These are phyloP conservation scores for Cataglyphis livida DNA, from an alignment of 2,888 invertebrate species.

Conservation along the genomic window DNA sequence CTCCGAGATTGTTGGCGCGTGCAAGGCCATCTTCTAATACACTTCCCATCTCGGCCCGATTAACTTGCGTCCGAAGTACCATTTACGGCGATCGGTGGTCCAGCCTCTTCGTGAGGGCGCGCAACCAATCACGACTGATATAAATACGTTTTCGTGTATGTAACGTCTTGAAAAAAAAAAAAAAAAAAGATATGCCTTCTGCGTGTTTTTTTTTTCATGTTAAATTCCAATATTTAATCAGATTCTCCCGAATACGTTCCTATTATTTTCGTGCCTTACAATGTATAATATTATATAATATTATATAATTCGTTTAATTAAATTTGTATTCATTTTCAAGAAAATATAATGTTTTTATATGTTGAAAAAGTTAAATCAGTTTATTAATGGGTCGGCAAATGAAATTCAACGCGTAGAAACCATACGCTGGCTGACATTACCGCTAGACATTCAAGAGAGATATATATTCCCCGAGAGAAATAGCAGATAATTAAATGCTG, in stretches of 20 bases:
- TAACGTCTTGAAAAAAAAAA: background rate
- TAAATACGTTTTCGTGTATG: background rate
- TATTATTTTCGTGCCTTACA: background rate
- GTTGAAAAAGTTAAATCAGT: background rate
- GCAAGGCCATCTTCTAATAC: conserved; percentile 75
- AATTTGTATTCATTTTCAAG: background rate
- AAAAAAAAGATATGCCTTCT: background rate
- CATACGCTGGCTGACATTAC: background rate
- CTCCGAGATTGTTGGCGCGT: conserved; percentile 74
- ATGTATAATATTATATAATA: background rate
- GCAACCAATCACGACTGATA: background rate
- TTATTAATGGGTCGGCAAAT: background rate
- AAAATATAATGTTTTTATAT: background rate
- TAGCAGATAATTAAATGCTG: background rate
- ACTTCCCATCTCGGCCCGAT: conserved; percentile 59
- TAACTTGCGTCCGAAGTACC: conserved; percentile 52
- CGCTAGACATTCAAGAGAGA: background rate
- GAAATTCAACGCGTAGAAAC: background rate
- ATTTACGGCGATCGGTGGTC: conserved; percentile 45
- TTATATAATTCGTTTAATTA: background rate
- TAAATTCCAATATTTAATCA: background rate
- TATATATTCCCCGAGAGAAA: background rate
- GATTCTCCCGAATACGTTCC: background rate
- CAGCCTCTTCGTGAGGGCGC: conserved; percentile 3
- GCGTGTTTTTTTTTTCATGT: background rate